phyloP scores from a whole-genome alignment of 1,140 invertebrate genomes.

The Micrasema minimum region DNA sequence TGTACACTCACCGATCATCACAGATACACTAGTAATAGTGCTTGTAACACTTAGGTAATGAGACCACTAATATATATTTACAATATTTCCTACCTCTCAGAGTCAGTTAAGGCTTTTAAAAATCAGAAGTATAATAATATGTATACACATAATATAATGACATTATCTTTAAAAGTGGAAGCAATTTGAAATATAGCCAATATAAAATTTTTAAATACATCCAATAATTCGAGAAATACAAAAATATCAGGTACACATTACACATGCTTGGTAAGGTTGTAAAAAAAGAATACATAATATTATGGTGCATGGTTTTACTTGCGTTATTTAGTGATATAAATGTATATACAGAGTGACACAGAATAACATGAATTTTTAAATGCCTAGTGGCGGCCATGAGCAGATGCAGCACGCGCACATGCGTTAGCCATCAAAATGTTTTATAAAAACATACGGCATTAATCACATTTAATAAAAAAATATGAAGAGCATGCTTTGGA shows the following conservation, averaged over 20 bases:
- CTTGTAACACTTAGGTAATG: background rate
- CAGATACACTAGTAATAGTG: too few relatives aligned
- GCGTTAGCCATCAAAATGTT: too few relatives aligned
- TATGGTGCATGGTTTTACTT: too few relatives aligned
- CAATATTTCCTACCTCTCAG: constrained; percentile 5
- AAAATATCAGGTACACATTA: background rate
- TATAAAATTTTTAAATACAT: background rate
- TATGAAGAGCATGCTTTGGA: background rate
- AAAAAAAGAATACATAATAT: background rate
- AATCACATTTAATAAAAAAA: too few relatives aligned
- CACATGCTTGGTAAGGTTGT: background rate
- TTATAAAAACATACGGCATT: too few relatives aligned
- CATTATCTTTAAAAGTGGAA: background rate
- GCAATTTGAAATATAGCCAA: background rate
- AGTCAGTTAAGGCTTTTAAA: constrained; percentile 10
- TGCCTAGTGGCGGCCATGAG: too few relatives aligned
- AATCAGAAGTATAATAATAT: background rate
- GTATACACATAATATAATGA: background rate
- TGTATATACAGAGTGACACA: too few relatives aligned
- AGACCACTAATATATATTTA: constrained; percentile 15
- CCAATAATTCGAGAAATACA: background rate
- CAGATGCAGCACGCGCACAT: too few relatives aligned
- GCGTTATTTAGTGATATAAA: too few relatives aligned
- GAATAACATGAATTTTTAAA: too few relatives aligned
- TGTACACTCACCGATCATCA: too few relatives aligned